phyloP scores from a whole-genome alignment of 1,140 invertebrate species.

The Zophobas atratus region DNA sequence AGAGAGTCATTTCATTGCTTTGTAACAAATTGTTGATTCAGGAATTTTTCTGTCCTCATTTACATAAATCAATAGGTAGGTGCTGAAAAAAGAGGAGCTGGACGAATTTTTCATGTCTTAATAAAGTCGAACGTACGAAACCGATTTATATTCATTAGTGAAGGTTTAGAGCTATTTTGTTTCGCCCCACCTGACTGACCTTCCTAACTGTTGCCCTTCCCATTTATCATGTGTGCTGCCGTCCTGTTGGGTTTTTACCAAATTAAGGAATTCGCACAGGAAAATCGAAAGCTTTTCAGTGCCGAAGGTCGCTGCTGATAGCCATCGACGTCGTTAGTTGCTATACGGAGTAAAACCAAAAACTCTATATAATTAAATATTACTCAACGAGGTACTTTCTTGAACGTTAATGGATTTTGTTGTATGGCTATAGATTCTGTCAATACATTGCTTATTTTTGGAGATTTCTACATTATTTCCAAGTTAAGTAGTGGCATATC shows the following conservation, averaged over 20 bases:
- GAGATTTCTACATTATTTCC: no score
- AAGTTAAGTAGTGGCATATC: no score
- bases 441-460: no score
- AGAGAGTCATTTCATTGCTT: not conserved
- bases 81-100: not conserved
- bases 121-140: constrained; percentile 30
- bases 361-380: not conserved
- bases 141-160: constrained; percentile 50
- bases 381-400: no score
- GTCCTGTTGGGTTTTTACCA: constrained; percentile 4
- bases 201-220: constrained; percentile 19
- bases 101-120: constrained; percentile 41
- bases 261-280: not conserved
- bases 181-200: constrained; percentile 40
- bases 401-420: no score
- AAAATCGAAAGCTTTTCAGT: not conserved
- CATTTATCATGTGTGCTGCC: constrained; percentile 34
- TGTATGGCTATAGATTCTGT: no score
- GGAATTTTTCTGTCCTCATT: not conserved
- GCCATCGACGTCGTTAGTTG: not conserved
- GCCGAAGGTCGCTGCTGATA: not conserved
- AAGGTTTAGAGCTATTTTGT: constrained; percentile 40
- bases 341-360: not conserved
- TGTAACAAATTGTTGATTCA: constrained; percentile 1
- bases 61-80: constrained; percentile 26